These are phyloP conservation scores for Willowsia nigromaculata DNA, from an alignment of 2,888 invertebrate genomes.

Conservation along the genomic window DNA sequence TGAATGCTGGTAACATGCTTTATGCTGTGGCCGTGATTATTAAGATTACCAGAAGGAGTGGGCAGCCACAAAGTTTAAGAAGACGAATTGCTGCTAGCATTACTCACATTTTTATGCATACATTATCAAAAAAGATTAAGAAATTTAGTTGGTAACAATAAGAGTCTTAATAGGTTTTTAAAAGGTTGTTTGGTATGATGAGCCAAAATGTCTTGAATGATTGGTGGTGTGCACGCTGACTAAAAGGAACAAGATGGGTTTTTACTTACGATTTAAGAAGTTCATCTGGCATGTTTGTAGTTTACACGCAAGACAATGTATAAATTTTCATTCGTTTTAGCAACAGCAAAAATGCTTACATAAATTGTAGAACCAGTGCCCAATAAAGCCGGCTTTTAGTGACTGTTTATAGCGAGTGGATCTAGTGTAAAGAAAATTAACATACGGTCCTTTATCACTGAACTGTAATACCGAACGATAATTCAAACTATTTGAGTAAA, in stretches of 20 bases:
- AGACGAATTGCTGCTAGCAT: slow-evolving; percentile 69
- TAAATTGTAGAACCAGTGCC: too few species aligned
- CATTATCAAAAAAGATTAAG: slow-evolving; percentile 70
- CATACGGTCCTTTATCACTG: too few species aligned
- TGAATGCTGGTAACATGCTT: not conserved
- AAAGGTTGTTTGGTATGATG: slow-evolving; percentile 51
- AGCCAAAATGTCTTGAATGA: slow-evolving; percentile 31
- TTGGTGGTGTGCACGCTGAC: slow-evolving; percentile 31
- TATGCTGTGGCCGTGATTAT: slow-evolving; percentile 47
- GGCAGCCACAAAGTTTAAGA: slow-evolving; percentile 26
- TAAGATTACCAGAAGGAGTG: slow-evolving; percentile 67
- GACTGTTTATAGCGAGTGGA: too few species aligned
- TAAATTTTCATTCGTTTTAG: slow-evolving; percentile 39
- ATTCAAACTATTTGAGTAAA: too few species aligned
- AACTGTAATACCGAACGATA: too few species aligned
- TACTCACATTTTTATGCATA: slow-evolving; percentile 67
- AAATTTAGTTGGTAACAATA: slow-evolving; percentile 71
- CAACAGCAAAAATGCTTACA: not conserved
- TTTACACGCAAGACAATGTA: not conserved
- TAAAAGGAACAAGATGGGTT: not conserved
- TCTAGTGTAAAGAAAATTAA: too few species aligned
- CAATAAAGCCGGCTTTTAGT: too few species aligned
- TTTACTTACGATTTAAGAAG: not conserved
- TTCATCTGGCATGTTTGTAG: not conserved
- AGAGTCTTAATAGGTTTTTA: slow-evolving; percentile 68